phyloP scores from a whole-genome alignment of 1,140 invertebrate species.

The Drosophila arizonae region DNA sequence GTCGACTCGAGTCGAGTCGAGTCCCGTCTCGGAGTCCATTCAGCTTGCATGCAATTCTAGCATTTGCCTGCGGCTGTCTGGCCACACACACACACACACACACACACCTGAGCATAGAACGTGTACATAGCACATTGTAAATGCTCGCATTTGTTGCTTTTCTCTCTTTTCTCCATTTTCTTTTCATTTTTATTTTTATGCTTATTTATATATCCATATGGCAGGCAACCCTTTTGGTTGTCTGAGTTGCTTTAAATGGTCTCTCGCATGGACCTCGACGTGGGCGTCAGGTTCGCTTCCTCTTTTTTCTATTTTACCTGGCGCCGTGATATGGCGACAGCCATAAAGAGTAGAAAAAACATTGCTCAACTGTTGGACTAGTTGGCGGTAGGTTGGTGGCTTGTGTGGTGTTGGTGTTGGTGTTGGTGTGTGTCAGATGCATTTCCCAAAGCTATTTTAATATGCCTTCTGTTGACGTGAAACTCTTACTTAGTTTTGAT shows the following conservation, averaged over 20 bases:
- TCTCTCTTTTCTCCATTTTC: neutral
- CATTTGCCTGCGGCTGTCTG: conserved; percentile 61
- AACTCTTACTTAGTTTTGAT: conserved; percentile 40
- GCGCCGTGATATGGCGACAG: conserved; percentile 29
- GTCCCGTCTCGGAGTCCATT: conserved; percentile 45
- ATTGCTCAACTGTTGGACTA: conserved; percentile 21
- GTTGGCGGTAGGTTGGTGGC: neutral
- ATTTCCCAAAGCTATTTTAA: conserved; percentile 39
- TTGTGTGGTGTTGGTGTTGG: neutral
- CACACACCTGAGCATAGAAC: conserved; percentile 18
- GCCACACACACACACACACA: conserved; percentile 10
- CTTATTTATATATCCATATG: conserved; percentile 34
- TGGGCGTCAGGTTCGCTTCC: conserved; percentile 1
- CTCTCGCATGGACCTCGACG: conserved; percentile 23
- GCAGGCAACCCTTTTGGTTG: conserved; percentile 35
- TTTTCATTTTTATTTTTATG: conserved; percentile 14
- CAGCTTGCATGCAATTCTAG: conserved; percentile 62
- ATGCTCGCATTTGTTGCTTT: conserved; percentile 35
- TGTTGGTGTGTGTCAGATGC: conserved; percentile 12
- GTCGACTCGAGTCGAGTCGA: neutral
- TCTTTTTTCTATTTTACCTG: conserved; percentile 12
- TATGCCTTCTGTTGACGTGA: conserved; percentile 29
- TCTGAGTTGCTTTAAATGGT: conserved; percentile 43
- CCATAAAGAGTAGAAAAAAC: conserved; percentile 8
- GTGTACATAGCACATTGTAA: conserved; percentile 7